Conservation (phyloP, 2,888 invertebrate genomes). For the Leptopterna dolabrata region DNA sequence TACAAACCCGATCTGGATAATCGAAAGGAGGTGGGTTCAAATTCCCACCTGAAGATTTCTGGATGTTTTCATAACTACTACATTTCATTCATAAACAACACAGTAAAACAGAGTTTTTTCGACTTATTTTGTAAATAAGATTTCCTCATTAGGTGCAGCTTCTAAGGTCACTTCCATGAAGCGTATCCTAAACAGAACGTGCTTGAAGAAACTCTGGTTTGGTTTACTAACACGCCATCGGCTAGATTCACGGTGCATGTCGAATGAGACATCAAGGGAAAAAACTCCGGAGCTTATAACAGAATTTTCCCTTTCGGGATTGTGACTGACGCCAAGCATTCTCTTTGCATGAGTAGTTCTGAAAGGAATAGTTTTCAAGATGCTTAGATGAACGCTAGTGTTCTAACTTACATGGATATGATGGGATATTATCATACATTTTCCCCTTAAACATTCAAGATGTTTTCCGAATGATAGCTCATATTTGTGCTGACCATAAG, state of each 20-base stretch:
- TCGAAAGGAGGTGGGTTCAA: too few relatives aligned
- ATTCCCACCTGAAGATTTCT: too few relatives aligned
- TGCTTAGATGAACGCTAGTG: too few relatives aligned
- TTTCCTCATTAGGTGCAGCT: neutral
- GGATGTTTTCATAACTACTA: too few relatives aligned
- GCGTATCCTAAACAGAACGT: neutral
- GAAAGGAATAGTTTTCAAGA: neutral
- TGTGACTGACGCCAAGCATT: neutral
- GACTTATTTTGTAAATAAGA: neutral
- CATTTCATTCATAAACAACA: too few relatives aligned
- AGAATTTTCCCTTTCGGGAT: neutral
- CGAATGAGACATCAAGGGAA: neutral
- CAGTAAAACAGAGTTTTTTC: too few relatives aligned
- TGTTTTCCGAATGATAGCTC: too few relatives aligned
- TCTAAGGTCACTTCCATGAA: neutral
- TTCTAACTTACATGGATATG: too few relatives aligned
- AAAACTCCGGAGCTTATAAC: neutral
- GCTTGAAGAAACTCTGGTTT: neutral
- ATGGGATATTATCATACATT: too few relatives aligned
- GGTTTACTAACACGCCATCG: neutral
- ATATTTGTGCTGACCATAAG: too few relatives aligned
- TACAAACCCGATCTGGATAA: too few relatives aligned
- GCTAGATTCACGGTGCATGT: neutral
- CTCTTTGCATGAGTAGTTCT: neutral
- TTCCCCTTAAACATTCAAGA: too few relatives aligned